These are phyloP conservation scores for Cacoxenus indagator DNA, from an alignment of 2,888 invertebrate genomes.

Conservation along the genomic window DNA sequence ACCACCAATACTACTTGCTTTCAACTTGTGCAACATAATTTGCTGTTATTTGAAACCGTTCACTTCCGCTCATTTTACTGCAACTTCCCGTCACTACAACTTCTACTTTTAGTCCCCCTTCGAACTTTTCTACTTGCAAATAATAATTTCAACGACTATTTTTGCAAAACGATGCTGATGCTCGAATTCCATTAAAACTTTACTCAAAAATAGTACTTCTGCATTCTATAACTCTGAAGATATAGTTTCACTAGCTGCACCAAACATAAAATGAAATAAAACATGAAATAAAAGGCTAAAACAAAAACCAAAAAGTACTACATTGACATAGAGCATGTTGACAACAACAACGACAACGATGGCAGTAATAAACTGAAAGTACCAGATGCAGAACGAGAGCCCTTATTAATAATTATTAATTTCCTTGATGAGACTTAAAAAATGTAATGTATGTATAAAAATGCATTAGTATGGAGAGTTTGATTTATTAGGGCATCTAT, in stretches of 20 bases:
- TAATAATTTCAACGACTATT: constrained; percentile 8
- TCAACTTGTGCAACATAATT: constrained; percentile 43
- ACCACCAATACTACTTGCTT: neutral
- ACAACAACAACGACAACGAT: no score
- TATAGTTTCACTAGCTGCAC: constrained; percentile 38
- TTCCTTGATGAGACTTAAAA: constrained; percentile 64
- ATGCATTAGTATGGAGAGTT: no score
- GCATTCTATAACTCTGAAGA: constrained; percentile 61
- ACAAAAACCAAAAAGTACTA: neutral
- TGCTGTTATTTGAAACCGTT: constrained; percentile 64
- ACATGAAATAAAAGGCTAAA: neutral
- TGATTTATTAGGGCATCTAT: no score
- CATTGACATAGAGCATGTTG: no score
- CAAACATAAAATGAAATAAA: constrained; percentile 7
- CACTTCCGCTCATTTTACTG: constrained; percentile 64
- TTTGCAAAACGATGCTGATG: constrained; percentile 31
- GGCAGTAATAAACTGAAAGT: constrained; percentile 56
- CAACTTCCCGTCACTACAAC: constrained; percentile 35
- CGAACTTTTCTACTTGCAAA: neutral
- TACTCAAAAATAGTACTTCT: constrained; percentile 59
- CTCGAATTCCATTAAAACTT: constrained; percentile 64
- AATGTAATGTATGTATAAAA: no score
- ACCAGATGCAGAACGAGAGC: constrained; percentile 41
- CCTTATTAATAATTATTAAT: constrained; percentile 68
- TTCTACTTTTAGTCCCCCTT: neutral